Evolutionary conservation across 2,888 invertebrate species (phyloP).

Genomic region (Chelonus formosanus): DNA sequence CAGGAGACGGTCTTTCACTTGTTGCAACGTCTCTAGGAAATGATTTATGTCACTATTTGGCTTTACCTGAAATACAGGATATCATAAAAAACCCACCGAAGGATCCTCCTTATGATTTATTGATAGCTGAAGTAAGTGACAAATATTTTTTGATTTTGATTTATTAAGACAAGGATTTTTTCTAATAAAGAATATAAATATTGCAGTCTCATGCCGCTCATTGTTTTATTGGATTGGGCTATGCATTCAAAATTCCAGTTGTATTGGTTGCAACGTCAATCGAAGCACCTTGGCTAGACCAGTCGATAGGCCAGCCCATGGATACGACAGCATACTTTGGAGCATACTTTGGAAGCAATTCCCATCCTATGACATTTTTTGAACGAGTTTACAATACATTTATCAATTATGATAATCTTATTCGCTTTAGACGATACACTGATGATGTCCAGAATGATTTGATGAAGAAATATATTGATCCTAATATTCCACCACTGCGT

Average conservation of each 20-base stretch:
- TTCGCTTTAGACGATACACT: conserved; percentile 32
- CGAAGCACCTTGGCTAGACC: conserved; percentile 70
- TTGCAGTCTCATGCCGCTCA: conserved; percentile 68
- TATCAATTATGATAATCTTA: conserved; percentile 17
- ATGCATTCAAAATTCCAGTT: conserved; percentile 69
- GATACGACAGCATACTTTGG: conserved; percentile 70
- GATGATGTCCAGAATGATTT: conserved; percentile 39
- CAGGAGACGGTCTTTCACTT: no score
- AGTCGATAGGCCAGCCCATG: conserved; percentile 69
- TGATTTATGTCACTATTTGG: no score
- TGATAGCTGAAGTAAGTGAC: no score
- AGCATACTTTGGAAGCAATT: conserved; percentile 42
- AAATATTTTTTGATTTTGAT: no score
- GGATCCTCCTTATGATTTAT: no score
- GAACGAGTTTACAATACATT: conserved; percentile 37
- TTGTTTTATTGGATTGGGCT: conserved; percentile 70
- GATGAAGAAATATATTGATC: conserved; percentile 44
- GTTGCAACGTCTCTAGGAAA: no score
- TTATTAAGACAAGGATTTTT: no score
- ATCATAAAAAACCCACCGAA: no score
- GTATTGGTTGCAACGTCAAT: conserved; percentile 69
- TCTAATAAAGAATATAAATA: no score
- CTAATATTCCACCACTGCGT: conserved; percentile 41
- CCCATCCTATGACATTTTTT: conserved; percentile 38
- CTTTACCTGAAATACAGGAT: no score